phyloP scores from a whole-genome alignment of 2,797 vertebrate genomes.

The Gallinago solitaria region DNA sequence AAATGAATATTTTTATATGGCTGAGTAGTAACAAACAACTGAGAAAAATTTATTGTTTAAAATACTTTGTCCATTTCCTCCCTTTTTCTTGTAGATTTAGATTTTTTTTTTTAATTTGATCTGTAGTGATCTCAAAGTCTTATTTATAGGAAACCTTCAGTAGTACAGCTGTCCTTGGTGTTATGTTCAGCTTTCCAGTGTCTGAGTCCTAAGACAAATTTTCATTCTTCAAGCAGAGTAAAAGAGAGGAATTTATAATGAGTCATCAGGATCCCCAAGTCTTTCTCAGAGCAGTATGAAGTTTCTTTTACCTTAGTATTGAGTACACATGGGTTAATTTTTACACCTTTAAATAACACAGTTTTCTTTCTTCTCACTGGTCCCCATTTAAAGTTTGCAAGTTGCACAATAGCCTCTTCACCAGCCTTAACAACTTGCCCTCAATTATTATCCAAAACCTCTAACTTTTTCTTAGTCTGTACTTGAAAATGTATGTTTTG shows the following conservation, averaged over 20 bases:
- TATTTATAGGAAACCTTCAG: not conserved
- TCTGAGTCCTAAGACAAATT: not conserved
- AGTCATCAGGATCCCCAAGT: not conserved
- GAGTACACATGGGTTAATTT: not conserved
- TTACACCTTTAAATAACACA: not conserved
- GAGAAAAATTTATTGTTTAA: not conserved
- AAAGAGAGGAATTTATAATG: not conserved
- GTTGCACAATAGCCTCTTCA: too few species aligned
- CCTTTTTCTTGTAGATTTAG: not conserved
- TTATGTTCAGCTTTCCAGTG: not conserved
- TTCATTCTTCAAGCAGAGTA: not conserved
- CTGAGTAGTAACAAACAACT: too few species aligned
- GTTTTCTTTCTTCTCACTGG: not conserved
- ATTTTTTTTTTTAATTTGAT: not conserved
- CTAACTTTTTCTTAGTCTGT: too few species aligned
- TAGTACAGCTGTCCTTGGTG: not conserved
- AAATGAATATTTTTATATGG: too few species aligned
- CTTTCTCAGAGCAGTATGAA: not conserved
- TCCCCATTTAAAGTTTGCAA: not conserved
- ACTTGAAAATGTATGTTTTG: too few species aligned
- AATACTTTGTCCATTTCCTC: not conserved
- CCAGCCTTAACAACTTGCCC: not conserved
- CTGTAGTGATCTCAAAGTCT: not conserved
- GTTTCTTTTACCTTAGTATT: not conserved
- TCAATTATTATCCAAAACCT: too few species aligned